A percentile compares a stretch with the other conserved stretches of the same genome.
Evolutionary conservation across 2,797 vertebrate species (phyloP).

Genomic region (Helostoma temminkii): DNA sequence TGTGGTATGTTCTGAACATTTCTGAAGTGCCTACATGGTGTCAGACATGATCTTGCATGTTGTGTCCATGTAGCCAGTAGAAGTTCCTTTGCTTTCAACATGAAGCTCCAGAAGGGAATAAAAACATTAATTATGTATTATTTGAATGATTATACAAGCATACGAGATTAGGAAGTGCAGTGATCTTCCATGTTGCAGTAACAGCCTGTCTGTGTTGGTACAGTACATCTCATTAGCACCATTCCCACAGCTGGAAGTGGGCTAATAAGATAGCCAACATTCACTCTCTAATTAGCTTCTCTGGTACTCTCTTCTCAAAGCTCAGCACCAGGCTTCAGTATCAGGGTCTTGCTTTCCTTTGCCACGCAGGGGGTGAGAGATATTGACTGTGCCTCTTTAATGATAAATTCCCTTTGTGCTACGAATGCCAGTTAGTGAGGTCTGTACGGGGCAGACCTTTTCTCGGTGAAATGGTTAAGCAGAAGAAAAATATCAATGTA

Average conservation of each 20-base stretch:
- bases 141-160: constrained; percentile 78
- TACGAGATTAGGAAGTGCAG: constrained; percentile 69
- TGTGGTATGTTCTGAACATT: constrained; percentile 45
- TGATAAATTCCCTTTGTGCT: constrained; percentile 86
- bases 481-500: constrained; percentile 41
- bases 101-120: constrained; percentile 63
- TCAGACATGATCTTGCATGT: constrained; percentile 68
- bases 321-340: constrained; percentile 50
- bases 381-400: constrained; percentile 83
- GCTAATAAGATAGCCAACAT: constrained; percentile 77
- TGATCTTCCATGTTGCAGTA: constrained; percentile 76
- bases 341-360: constrained; percentile 60
- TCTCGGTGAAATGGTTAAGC: constrained; percentile 51
- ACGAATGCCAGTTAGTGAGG: constrained; percentile 66
- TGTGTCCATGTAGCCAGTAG: constrained; percentile 48
- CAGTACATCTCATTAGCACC: constrained; percentile 75
- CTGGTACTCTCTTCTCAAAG: constrained; percentile 68
- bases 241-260: constrained; percentile 75
- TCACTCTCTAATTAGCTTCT: constrained; percentile 80
- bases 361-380: constrained; percentile 66
- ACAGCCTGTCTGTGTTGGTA: constrained; percentile 71
- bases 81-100: constrained; percentile 53
- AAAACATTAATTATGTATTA: constrained; percentile 77
- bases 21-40: constrained; percentile 59
- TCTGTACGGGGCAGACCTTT: constrained; percentile 54